These are phyloP conservation scores for Ptilonorhynchus violaceus DNA, from an alignment of 2,113 vertebrate genomes.

Conservation along the genomic window DNA sequence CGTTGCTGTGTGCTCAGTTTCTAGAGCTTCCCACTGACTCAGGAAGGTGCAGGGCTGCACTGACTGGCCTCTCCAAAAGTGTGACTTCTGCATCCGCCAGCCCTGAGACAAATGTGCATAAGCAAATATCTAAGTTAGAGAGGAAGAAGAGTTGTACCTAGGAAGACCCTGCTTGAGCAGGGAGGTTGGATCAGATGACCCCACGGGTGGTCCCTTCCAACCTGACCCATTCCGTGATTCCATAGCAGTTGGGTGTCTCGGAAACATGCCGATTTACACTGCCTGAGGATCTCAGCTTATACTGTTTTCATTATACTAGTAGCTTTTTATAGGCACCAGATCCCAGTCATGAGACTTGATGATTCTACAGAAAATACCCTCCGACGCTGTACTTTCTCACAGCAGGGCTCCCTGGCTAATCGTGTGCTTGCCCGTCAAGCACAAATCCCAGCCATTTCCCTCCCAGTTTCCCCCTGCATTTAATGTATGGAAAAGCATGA, in stretches of 20 bases:
- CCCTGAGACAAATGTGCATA: background rate
- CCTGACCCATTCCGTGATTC: background rate
- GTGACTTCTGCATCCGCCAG: background rate
- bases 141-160: background rate
- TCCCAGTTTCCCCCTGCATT: constrained; percentile 10
- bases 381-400: background rate
- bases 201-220: background rate
- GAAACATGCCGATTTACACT: background rate
- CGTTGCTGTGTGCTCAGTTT: rapidly evolving
- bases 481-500: constrained; percentile 56
- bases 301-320: background rate
- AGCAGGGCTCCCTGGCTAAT: constrained; percentile 38
- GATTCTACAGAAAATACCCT: constrained; percentile 23
- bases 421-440: constrained; percentile 39
- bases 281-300: background rate
- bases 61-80: background rate
- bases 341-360: constrained; percentile 15
- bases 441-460: constrained; percentile 42
- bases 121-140: background rate
- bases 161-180: background rate
- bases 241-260: rapidly evolving
- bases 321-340: background rate
- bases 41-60: background rate
- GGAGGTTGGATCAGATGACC: background rate
- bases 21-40: background rate